A percentile compares a stretch with the other conserved stretches of the same genome.
Evolutionary conservation across 2,888 invertebrate genomes (phyloP).

Genomic region (Candidula unifasciata): DNA sequence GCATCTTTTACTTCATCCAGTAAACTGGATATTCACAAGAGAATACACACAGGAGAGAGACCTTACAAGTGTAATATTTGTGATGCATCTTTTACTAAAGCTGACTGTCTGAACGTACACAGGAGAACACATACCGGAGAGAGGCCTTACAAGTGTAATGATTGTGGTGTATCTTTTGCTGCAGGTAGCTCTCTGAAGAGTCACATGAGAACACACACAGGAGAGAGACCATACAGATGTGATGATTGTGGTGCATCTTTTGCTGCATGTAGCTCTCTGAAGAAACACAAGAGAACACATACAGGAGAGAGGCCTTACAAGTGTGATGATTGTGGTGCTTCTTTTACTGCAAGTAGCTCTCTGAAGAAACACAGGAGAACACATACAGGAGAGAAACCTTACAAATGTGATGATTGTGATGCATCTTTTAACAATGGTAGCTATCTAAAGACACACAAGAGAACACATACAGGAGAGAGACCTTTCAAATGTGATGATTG

Average conservation of each 20-base stretch:
- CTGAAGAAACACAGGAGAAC: no score
- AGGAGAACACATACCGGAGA: background rate
- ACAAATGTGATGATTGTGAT: no score
- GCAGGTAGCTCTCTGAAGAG: background rate
- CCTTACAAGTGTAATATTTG: conserved; percentile 1
- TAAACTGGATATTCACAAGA: background rate
- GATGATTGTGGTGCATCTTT: background rate
- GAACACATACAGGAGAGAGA: no score
- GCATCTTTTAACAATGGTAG: no score
- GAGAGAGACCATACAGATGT: conserved; percentile 2
- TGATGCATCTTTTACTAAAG: background rate
- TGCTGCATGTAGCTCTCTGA: background rate
- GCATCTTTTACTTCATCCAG: background rate
- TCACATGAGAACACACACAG: background rate
- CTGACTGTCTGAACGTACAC: background rate
- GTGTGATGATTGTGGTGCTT: no score
- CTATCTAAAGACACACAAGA: no score
- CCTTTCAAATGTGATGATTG: no score
- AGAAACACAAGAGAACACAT: background rate
- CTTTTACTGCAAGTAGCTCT: no score
- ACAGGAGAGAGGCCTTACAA: background rate
- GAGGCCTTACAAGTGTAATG: background rate
- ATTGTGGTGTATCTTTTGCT: conserved; percentile 9
- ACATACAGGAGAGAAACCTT: no score
- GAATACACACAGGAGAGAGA: conserved; percentile 15